Evolutionary conservation across 2,797 vertebrate genomes (phyloP).

Genomic region (Tokudaia muenninki): DNA sequence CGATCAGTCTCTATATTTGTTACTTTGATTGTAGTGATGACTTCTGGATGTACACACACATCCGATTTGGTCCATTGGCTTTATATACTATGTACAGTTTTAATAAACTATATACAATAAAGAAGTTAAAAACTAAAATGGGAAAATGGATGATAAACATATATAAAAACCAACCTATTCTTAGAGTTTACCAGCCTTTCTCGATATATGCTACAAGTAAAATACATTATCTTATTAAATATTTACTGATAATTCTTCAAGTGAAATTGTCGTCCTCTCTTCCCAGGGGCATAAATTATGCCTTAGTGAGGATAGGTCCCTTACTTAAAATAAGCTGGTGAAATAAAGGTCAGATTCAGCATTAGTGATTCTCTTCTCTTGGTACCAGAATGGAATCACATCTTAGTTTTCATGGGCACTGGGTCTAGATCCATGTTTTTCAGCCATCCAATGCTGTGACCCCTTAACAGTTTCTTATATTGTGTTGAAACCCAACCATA

Average conservation of each 20-base stretch:
- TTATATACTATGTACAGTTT: neutral
- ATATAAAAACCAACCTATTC: neutral
- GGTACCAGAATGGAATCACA: neutral
- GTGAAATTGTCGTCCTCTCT: neutral
- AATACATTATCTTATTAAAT: neutral
- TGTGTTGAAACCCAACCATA: neutral
- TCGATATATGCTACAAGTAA: neutral
- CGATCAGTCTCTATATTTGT: neutral
- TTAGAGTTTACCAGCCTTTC: neutral
- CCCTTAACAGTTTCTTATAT: neutral
- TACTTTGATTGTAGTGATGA: neutral
- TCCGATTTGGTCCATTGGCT: neutral
- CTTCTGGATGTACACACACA: neutral
- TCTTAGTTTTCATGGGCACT: neutral
- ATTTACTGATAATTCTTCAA: conserved; percentile 1
- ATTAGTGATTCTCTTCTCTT: neutral
- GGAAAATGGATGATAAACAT: neutral
- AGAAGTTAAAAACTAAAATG: neutral
- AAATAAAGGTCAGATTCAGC: neutral
- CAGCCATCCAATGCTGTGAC: neutral
- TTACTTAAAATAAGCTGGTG: neutral
- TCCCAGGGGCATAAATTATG: neutral
- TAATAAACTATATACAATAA: neutral
- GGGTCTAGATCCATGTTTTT: neutral
- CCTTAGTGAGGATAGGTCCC: neutral